These are phyloP conservation scores for Heterohyrax brucei DNA, from an alignment of 2,797 vertebrate genomes.

Conservation along the genomic window DNA sequence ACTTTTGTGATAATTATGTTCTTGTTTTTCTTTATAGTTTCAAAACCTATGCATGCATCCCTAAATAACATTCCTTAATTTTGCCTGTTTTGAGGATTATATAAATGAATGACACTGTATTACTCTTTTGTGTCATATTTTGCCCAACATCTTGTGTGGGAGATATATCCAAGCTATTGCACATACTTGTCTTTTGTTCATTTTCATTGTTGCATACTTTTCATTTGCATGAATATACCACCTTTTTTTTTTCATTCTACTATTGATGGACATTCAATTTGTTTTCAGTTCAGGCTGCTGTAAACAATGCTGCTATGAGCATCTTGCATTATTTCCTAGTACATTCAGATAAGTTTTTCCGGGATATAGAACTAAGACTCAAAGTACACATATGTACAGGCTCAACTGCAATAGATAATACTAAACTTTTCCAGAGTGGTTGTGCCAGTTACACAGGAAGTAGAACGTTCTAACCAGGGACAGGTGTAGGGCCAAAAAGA, in stretches of 20 bases:
- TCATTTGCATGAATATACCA: not conserved
- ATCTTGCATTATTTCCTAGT: not conserved
- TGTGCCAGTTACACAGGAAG: slow-evolving; percentile 16
- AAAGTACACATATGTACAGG: not conserved
- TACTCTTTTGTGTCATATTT: slow-evolving; percentile 38
- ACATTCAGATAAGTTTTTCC: slow-evolving; percentile 8
- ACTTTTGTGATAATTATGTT: slow-evolving; percentile 20
- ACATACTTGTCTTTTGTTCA: not conserved
- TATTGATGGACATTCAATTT: slow-evolving; percentile 16
- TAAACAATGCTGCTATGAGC: not conserved
- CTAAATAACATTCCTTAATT: slow-evolving; percentile 48
- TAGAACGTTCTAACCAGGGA: slow-evolving; percentile 10
- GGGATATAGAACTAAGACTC: slow-evolving; percentile 31
- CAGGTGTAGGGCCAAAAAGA: not conserved
- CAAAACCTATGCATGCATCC: not conserved
- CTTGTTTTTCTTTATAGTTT: slow-evolving; percentile 31
- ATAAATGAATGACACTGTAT: not conserved
- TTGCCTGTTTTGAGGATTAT: slow-evolving; percentile 38
- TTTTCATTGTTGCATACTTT: not conserved
- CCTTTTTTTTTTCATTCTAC: slow-evolving; percentile 10
- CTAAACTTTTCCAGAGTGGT: slow-evolving; percentile 15
- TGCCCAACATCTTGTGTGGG: slow-evolving; percentile 30
- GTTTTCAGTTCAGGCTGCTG: slow-evolving; percentile 13
- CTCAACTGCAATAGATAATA: slow-evolving; percentile 40
- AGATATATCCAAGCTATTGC: slow-evolving; percentile 6